Percentiles rank a stretch among this genome's conserved stretches.
These are phyloP conservation scores for Mimachlamys varia DNA, from an alignment of 2,888 invertebrate genomes.

Conservation along the genomic window DNA sequence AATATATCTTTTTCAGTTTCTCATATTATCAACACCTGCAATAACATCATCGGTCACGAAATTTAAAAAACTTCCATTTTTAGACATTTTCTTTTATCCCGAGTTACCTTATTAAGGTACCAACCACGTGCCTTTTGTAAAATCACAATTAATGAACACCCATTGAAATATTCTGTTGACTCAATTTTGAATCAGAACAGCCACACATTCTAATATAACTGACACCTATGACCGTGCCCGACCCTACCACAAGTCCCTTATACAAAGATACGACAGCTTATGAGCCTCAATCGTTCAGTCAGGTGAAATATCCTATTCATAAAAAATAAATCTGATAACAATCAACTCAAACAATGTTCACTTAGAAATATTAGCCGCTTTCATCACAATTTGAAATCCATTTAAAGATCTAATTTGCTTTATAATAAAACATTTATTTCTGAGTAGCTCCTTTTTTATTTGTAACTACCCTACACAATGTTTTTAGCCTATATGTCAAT, in stretches of 20 bases:
- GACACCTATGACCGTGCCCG: neutral
- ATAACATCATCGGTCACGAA: neutral
- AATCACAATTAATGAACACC: neutral
- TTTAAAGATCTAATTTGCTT: neutral
- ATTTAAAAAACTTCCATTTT: neutral
- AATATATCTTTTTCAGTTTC: neutral
- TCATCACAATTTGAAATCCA: neutral
- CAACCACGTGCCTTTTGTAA: neutral
- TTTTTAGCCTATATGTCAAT: neutral
- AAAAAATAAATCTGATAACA: neutral
- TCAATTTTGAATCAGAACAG: constrained; percentile 9
- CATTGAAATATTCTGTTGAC: neutral
- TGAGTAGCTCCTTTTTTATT: neutral
- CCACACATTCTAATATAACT: neutral
- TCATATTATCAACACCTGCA: neutral
- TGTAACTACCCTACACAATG: neutral
- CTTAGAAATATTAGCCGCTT: neutral
- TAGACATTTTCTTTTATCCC: neutral
- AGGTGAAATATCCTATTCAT: too few species aligned
- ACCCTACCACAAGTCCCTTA: neutral
- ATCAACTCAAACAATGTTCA: neutral
- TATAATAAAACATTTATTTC: neutral
- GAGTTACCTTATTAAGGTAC: neutral
- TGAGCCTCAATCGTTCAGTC: neutral
- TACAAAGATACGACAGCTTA: neutral